Evolutionary conservation across 1,140 invertebrate genomes (phyloP), one percentile per base, ranked within the genome.

Genomic region (Drosophila virilis): DNA sequence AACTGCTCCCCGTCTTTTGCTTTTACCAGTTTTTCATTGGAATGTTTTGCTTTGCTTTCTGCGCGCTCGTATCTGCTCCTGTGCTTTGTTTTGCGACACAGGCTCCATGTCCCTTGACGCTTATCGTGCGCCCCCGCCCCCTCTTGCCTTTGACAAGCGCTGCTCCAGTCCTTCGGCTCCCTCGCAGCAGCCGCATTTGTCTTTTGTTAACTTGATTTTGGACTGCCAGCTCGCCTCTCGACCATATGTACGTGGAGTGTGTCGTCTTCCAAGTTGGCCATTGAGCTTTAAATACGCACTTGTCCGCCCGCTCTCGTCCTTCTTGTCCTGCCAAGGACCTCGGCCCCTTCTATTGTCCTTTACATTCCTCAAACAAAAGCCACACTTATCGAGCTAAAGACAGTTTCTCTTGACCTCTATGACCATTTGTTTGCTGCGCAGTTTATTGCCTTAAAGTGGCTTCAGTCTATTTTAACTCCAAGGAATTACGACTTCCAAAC

Each of bases 81-180:
- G 40, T 62, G 45, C 37, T 57, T 37, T 54, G 32, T 64, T 70
- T 38, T 58, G 54, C 12, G 37, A 10, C 37, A n/a, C 10, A 45
- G 32, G 13, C n/a, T 70, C 71, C 71, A 79, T 74, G 83, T 86
- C 76, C 83, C 83, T 88, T 88, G 83, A 74, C 83, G 79, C 83
- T 86, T 86, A 86, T 86, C 82, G 69, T 78, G 60, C 51, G 62
- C 45, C 71, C 61, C 46, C 38, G 45, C 22, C 7, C 42, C 42
- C 42, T 15, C 1, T 2, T 28, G 37, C 54, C 54, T 57, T 57
- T 57, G 54, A 46, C 55, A 40, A 22, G 55, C 32, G 8, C 48
- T 28, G 32, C 35, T 17, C 52, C 12, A 1, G 33, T 46, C n/a
- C 32, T 12, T 22, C 13, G 8, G 6, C 35, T 10, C 33, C 8